Percentiles rank a stretch among this genome's conserved stretches.
phyloP scores from a whole-genome alignment of 2,797 vertebrate genomes.

The Oreochromis mossambicus region DNA sequence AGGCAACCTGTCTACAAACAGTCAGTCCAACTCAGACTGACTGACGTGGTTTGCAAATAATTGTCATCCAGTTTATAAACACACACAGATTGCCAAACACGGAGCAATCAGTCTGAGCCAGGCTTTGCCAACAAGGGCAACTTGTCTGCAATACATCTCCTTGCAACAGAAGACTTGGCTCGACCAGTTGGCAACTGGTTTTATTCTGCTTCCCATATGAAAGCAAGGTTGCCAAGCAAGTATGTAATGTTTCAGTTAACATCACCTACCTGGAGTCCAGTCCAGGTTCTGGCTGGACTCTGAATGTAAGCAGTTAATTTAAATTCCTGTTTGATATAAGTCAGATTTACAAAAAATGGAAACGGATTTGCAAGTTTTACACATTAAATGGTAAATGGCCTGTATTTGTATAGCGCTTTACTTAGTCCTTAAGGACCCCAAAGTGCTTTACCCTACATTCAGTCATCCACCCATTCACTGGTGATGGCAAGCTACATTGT shows the following conservation, averaged over 20 bases:
- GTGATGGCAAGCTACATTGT: too few species aligned
- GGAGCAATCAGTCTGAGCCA: background rate
- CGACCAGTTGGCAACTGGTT: background rate
- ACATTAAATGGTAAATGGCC: background rate
- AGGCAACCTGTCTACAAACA: background rate
- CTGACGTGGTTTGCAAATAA: background rate
- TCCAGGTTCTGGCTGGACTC: background rate
- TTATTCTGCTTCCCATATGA: background rate
- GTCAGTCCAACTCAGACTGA: fast-evolving
- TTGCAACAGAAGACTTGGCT: background rate
- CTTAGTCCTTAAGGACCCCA: too few species aligned
- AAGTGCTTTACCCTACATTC: too few species aligned
- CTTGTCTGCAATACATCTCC: background rate
- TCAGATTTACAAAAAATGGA: background rate
- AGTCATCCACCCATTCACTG: too few species aligned
- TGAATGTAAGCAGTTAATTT: background rate
- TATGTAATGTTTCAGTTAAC: background rate
- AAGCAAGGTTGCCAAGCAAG: background rate
- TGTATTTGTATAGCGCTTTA: too few species aligned
- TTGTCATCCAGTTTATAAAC: background rate
- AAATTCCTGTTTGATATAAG: background rate
- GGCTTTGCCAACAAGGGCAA: background rate
- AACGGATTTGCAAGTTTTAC: background rate
- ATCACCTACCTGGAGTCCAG: background rate
- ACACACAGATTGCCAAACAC: background rate